A percentile compares a stretch with the other conserved stretches of the same genome.
These are phyloP conservation scores for Trichomycterus rosablanca DNA, from an alignment of 2,113 vertebrate species.

Conservation along the genomic window DNA sequence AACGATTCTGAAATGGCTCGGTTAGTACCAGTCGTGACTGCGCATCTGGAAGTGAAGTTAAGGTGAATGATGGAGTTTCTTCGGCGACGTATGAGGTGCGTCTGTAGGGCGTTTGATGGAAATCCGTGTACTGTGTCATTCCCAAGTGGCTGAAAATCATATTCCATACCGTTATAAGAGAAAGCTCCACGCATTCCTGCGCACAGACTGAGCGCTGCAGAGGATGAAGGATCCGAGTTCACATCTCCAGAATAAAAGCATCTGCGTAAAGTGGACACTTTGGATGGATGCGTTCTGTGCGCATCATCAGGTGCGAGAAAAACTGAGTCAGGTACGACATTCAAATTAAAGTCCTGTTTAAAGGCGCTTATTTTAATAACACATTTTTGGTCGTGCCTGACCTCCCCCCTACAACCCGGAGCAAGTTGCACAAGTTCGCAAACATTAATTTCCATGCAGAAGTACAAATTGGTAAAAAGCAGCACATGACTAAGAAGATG, in stretches of 20 bases:
- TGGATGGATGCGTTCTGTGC: constrained; percentile 60
- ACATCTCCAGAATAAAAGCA: constrained; percentile 95
- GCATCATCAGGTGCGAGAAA: constrained; percentile 82
- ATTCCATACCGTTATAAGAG: constrained; percentile 81
- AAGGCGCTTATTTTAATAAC: constrained; percentile 83
- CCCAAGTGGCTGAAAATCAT: constrained; percentile 74
- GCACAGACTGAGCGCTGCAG: constrained; percentile 87
- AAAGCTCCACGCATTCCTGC: constrained; percentile 86
- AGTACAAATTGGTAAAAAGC: constrained; percentile 39
- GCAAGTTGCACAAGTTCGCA: constrained; percentile 76
- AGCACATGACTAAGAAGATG: constrained; percentile 45
- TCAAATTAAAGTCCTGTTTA: constrained; percentile 82
- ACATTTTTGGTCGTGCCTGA: constrained; percentile 55
- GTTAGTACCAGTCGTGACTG: constrained; percentile 75
- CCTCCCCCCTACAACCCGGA: constrained; percentile 57
- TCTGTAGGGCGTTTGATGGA: constrained; percentile 48
- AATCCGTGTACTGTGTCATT: constrained; percentile 51
- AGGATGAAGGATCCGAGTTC: constrained; percentile 81
- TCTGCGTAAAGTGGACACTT: constrained; percentile 62
- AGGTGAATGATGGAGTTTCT: constrained; percentile 55
- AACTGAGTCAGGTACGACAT: constrained; percentile 77
- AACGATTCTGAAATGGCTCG: constrained; percentile 67
- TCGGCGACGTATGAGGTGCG: constrained; percentile 77
- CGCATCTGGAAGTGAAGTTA: constrained; percentile 78
- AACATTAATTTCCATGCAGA: constrained; percentile 69